Evolutionary conservation across 2,113 vertebrate genomes (phyloP).

Genomic region (Zingel zingel): DNA sequence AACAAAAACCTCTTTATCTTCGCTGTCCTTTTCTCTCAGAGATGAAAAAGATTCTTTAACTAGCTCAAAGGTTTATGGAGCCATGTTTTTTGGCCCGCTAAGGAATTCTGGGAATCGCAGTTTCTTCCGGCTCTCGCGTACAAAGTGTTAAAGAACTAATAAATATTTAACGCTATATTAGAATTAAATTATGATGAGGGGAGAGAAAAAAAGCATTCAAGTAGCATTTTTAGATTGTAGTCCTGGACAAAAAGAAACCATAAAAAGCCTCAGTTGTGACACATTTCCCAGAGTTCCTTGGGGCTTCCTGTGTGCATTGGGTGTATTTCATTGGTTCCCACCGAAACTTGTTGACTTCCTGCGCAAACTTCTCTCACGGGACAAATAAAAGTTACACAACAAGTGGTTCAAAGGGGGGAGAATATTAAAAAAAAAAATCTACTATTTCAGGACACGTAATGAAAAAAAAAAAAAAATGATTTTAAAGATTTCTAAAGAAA

Average conservation of each 20-base stretch:
- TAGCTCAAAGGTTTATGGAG: constrained; percentile 99
- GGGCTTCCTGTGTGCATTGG: constrained; percentile 95
- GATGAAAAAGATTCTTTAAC: constrained; percentile 98
- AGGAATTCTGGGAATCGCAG: constrained; percentile 94
- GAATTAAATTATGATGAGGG: constrained; percentile 45
- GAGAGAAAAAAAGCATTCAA: constrained; percentile 73
- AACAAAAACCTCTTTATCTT: constrained; percentile 86
- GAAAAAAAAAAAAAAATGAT: constrained; percentile 67
- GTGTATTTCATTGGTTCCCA: constrained; percentile 99
- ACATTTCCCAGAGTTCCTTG: constrained; percentile 97
- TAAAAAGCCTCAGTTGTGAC: constrained; percentile 90
- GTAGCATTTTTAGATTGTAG: constrained; percentile 87
- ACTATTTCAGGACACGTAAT: constrained; percentile 82
- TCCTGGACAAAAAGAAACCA: constrained; percentile 81
- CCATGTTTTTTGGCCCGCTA: constrained; percentile 90
- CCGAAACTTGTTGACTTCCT: constrained; percentile 86
- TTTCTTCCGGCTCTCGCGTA: constrained; percentile 89
- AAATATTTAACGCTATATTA: constrained; percentile 66
- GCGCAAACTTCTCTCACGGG: constrained; percentile 78
- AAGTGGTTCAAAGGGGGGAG: constrained; percentile 57
- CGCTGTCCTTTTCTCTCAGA: constrained; percentile 89
- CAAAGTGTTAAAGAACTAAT: constrained; percentile 52
- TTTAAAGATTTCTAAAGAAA: constrained; percentile 88
- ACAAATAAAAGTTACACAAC: constrained; percentile 69
- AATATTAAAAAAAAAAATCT: constrained; percentile 59